Evolutionary conservation across 2,888 invertebrate genomes (phyloP).

Genomic region (Chironomus tentans): DNA sequence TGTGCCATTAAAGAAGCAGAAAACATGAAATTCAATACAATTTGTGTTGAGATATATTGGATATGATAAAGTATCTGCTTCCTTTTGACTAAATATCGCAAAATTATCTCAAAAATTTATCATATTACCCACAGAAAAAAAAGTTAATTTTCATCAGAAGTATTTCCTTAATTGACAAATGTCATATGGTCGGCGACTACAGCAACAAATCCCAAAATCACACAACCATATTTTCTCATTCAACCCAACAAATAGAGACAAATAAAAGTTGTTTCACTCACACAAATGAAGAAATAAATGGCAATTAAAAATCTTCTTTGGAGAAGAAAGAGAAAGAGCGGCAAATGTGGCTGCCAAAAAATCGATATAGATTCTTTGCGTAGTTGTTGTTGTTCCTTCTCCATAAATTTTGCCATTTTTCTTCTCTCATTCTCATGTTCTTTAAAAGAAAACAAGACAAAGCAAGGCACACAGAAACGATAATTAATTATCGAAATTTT

Average conservation of each 20-base stretch:
- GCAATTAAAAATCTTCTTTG: constrained; percentile 7
- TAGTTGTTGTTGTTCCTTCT: background rate
- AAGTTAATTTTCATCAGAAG: background rate
- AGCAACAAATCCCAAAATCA: background rate
- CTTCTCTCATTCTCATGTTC: background rate
- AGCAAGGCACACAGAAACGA: background rate
- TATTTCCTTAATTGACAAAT: background rate
- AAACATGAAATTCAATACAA: background rate
- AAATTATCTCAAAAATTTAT: too few species aligned
- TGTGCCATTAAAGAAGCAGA: background rate
- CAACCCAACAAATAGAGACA: background rate
- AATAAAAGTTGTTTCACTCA: too few species aligned
- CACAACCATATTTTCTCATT: background rate
- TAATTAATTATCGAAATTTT: constrained; percentile 4
- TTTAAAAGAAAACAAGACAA: background rate
- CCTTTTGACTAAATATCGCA: background rate
- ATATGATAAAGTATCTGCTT: background rate
- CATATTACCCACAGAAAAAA: too few species aligned
- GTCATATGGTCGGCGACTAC: constrained; percentile 6
- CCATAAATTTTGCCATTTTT: background rate
- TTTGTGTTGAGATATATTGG: background rate
- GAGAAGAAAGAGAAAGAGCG: background rate
- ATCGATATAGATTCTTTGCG: background rate
- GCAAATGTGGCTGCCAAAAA: background rate
- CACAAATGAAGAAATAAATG: constrained; percentile 1